phyloP scores from a whole-genome alignment of 2,113 vertebrate species.

The Cryptotis parvus region DNA sequence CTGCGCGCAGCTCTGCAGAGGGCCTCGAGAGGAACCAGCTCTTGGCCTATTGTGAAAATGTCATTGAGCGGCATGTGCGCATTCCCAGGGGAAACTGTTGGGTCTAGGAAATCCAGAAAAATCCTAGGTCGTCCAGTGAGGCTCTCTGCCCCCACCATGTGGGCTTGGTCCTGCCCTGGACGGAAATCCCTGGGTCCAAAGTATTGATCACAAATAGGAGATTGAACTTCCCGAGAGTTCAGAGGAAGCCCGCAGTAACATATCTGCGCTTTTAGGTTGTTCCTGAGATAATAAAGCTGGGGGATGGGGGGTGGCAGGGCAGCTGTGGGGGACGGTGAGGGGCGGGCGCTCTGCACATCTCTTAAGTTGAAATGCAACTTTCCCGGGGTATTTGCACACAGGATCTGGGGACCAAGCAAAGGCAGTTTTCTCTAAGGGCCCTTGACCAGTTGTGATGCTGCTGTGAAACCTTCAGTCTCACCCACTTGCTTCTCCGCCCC shows the following conservation, averaged over 20 bases:
- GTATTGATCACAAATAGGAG: slow-evolving; percentile 25
- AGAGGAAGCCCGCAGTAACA: slow-evolving; percentile 41
- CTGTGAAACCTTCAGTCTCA: no score
- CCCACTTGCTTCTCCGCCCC: neutral
- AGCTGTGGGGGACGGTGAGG: slow-evolving; percentile 14
- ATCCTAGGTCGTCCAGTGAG: neutral
- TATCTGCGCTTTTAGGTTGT: neutral
- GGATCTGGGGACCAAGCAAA: neutral
- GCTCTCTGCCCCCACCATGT: neutral
- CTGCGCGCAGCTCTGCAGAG: neutral
- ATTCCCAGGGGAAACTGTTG: no score
- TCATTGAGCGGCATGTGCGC: no score
- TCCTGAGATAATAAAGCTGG: no score
- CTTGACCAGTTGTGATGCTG: accelerated
- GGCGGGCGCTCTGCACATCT: slow-evolving; percentile 16
- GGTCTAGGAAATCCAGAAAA: neutral
- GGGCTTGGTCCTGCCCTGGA: neutral
- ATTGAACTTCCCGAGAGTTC: slow-evolving; percentile 33
- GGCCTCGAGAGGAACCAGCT: neutral
- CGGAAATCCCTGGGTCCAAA: slow-evolving; percentile 48
- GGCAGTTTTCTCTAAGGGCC: neutral
- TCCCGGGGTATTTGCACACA: neutral
- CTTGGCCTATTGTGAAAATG: no score
- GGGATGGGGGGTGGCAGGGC: no score
- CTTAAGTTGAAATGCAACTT: neutral